Percentiles rank a stretch among this genome's conserved stretches.
These are phyloP conservation scores for Megamerina dolium DNA, from an alignment of 2,888 invertebrate genomes.

Conservation along the genomic window DNA sequence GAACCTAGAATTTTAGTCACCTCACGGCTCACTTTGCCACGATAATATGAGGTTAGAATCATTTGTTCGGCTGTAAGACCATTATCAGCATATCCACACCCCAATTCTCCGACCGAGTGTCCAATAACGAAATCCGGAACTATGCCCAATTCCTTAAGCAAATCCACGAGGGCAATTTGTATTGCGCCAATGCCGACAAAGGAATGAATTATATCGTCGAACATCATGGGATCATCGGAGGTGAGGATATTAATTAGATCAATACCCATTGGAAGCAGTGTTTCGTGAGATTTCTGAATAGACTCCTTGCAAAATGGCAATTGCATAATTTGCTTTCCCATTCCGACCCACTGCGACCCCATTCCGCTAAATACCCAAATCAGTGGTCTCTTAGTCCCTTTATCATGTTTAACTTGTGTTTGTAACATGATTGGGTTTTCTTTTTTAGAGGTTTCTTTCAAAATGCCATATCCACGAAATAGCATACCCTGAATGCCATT, in stretches of 20 bases:
- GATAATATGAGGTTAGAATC: constrained; percentile 75
- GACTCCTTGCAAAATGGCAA: constrained; percentile 66
- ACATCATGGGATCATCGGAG: constrained; percentile 55
- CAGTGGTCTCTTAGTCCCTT: constrained; percentile 61
- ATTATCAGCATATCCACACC: constrained; percentile 90
- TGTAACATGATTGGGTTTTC: constrained; percentile 37
- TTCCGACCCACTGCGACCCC: constrained; percentile 80
- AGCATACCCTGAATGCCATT: constrained; percentile 60
- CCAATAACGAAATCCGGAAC: constrained; percentile 70
- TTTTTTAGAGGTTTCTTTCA: constrained; percentile 29
- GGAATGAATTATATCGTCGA: constrained; percentile 60
- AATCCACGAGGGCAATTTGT: constrained; percentile 58
- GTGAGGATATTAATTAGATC: constrained; percentile 60
- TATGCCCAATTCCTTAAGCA: constrained; percentile 57
- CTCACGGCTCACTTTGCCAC: constrained; percentile 70
- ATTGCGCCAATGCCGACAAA: constrained; percentile 67
- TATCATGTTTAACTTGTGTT: constrained; percentile 56
- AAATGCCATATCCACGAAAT: constrained; percentile 69
- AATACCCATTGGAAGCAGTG: constrained; percentile 56
- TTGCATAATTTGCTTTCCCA: constrained; percentile 70
- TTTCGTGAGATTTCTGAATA: constrained; percentile 56
- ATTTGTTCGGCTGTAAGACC: constrained; percentile 80
- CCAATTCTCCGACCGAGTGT: constrained; percentile 89
- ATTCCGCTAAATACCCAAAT: constrained; percentile 89
- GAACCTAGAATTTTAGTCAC: constrained; percentile 64